phyloP scores from a whole-genome alignment of 2,888 invertebrate genomes.

The Polydrusus pterygomalis region DNA sequence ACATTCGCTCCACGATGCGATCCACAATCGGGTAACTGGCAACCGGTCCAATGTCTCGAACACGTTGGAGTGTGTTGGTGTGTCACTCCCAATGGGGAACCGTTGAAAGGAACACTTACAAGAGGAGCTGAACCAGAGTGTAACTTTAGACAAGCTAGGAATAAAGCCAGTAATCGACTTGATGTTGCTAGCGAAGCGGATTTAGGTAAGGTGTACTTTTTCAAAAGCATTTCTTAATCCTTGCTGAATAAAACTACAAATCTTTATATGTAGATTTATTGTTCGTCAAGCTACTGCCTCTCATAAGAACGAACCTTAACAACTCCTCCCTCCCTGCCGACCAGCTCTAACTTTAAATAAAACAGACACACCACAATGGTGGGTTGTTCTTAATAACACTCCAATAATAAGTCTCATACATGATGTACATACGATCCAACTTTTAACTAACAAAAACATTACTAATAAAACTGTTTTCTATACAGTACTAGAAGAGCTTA shows the following conservation, averaged over 20 bases:
- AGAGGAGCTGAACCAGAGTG: conserved; percentile 85
- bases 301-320: too few relatives aligned
- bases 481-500: conserved; percentile 81
- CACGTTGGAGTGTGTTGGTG: conserved; percentile 90
- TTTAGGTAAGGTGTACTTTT: conserved; percentile 71
- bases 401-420: too few relatives aligned
- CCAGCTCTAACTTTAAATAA: too few relatives aligned
- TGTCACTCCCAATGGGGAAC: conserved; percentile 87
- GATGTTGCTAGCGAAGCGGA: conserved; percentile 72
- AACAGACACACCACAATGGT: too few relatives aligned
- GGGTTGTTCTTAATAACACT: too few relatives aligned
- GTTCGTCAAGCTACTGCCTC: too few relatives aligned
- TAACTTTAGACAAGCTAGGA: conserved; percentile 86
- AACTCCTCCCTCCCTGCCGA: too few relatives aligned
- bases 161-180: conserved; percentile 70
- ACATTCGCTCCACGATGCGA: conserved; percentile 88
- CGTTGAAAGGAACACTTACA: conserved; percentile 87
- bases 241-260: too few relatives aligned
- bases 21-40: conserved; percentile 83
- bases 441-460: too few relatives aligned
- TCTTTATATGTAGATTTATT: too few relatives aligned
- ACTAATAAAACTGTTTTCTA: conserved; percentile 43
- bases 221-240: conserved; percentile 63
- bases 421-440: too few relatives aligned
- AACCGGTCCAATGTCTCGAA: conserved; percentile 87